Base-by-base conservation (phyloP, 92 coral and sea anemone genomes). In the Isaurus tuberculatus region DNA sequence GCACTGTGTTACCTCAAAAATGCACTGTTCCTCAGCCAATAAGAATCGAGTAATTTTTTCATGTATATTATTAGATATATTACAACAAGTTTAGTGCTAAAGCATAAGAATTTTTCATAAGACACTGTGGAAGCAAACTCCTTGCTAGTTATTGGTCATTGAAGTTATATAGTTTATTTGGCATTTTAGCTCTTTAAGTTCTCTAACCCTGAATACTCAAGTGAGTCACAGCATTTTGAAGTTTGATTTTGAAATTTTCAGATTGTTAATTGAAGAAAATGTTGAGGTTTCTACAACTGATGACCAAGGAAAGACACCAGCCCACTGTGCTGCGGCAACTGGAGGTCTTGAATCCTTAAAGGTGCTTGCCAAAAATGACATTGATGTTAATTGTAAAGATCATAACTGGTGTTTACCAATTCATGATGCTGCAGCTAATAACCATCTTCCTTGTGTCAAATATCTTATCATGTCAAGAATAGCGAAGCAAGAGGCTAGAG, bases 321-420 rank as follows among this genome's bases (percentile, higher is more conserved):
- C 95, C 0, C 99, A 97, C 71, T 83, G 83, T 84, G 99, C 99
- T 13, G 97, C 97, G 1, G 75, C 84, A 33, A 70, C 89, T 79
- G 92, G 94, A 25, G 95, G 99, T 20, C 90, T 89, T 26, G 90
- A 87, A 25, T 85, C 92, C 26, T 43, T 97, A 68, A 97, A 94
- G 83, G 98, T 90, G n/a, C 87, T 97, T 46, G 95, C 93, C 20
- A 89, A 89, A 75, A 90, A 85, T 80, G 95, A 97, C 34, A 71
- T 97, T 37, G 98, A 97, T 65, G 86, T 97, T 23, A 94, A 88
- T 81, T 83, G 91, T 33, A 92, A 92, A 67, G 98, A 97, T 42
- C 40, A 72, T 0, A 88, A 79, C 73, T 98, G 99, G 29, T 92
- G 93, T 73, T 89, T 88, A 7, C 91, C 98, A 25, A 85, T 92